Percentiles rank a stretch among this genome's conserved stretches.
phyloP scores from a whole-genome alignment of 2,888 invertebrate species.

The Oxyteleia sp. region DNA sequence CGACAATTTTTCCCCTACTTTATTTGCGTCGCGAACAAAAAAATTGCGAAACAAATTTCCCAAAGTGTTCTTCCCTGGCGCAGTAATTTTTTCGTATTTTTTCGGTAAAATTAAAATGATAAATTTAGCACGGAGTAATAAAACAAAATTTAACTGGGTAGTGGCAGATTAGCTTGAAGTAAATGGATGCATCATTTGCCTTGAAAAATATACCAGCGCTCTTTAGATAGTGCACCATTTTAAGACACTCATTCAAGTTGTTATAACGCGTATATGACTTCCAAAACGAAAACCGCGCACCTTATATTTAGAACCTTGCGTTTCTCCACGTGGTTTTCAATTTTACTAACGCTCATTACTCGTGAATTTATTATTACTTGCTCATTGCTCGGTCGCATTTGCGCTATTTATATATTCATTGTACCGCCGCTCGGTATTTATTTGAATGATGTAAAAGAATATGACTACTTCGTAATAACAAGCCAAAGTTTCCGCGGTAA shows the following conservation, averaged over 20 bases:
- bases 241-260: conserved; percentile 63
- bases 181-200: conserved; percentile 67
- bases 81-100: conserved; percentile 12
- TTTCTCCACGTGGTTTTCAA: conserved; percentile 27
- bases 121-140: conserved; percentile 56
- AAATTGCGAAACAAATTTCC: too few relatives aligned
- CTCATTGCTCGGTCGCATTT: too few relatives aligned
- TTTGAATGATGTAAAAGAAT: too few relatives aligned
- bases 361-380: conserved; percentile 18
- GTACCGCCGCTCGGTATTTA: too few relatives aligned
- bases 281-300: conserved; percentile 44
- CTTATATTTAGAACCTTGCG: conserved; percentile 51
- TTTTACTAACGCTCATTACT: neutral
- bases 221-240: conserved; percentile 64
- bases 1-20: too few relatives aligned
- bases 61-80: neutral
- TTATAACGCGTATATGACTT: conserved; percentile 63
- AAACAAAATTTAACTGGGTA: conserved; percentile 64
- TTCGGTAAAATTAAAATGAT: conserved; percentile 28
- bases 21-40: too few relatives aligned
- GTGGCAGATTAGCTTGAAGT: conserved; percentile 69
- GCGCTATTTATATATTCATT: too few relatives aligned
- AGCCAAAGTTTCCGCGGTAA: neutral
- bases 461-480: too few relatives aligned
- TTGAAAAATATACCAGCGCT: conserved; percentile 62